Evolutionary conservation across 2,888 invertebrate species (phyloP), one percentile per base, ranked within the genome.

Genomic region (Eurois occulta): DNA sequence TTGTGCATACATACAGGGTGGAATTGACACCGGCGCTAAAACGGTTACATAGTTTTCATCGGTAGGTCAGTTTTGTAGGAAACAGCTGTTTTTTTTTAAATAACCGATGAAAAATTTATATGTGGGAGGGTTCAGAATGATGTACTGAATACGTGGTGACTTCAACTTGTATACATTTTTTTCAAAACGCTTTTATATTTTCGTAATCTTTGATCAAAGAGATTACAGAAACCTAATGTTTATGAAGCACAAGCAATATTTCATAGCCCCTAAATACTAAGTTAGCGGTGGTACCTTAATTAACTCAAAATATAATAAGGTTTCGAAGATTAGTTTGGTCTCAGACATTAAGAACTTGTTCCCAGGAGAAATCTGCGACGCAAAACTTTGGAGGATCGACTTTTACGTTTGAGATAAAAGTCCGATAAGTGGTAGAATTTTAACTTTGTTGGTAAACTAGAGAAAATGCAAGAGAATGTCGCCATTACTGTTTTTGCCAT

Each of bases 361-460:
- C 87, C 35, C 73, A 16, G 8, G 86, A 75, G 87, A 87, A 87
- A 87, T 87, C 66, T 81, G 77, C 73, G 75, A 78, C 75, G 73
- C 41, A 38, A 77, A 84, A 86, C 77, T 86, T 81, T 38, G 38
- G 64, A 52, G 70, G 70, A 55, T 80, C 48, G 72, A 73, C 81
- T 80, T 84, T 64, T 72, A 60, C 71, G 68, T 75, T 58, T 46
- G 35, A 75, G 83, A 80, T 80, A 80, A 80, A 80, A 76, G 24
- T 65, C 21, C 28, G 77, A 60, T 77, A 82, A 82, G 65, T 77
- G 58, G 68, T 66, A 18, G 43, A 80, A 55, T 55, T 70, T 77
- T 48, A 83, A 72, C 67, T 83, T 77, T 83, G 46, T 83, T 77
- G 10, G 52, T 68, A 68, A 80, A 77, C 70, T 71, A 52, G 32